Base-by-base conservation (phyloP, 2,888 invertebrate genomes). In the Lasioglossum lativentre region DNA sequence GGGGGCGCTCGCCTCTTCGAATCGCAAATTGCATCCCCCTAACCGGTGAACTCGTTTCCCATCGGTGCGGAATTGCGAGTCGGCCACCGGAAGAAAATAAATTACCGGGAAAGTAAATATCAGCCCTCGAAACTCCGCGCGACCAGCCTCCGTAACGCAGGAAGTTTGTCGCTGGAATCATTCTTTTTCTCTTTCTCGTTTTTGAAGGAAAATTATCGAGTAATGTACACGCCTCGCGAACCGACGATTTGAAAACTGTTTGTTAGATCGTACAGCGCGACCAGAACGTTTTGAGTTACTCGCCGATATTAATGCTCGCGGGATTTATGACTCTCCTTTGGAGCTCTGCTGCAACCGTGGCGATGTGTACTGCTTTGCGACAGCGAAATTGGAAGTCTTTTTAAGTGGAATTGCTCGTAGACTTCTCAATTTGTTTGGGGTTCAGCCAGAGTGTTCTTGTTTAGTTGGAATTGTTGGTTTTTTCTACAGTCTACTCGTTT, bases 21-120 rank as follows among this genome's bases (percentile, higher is more conserved):
- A 78, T 82, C 77, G 74, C 83, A 82, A 82, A 89, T 89, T 89
- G 83, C 85, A 87, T 89, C 52, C 85, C 83, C 82, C 75, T 73
- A 73, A 76, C 66, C 72, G 75, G 75, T 76, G 72, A 76, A 74
- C 74, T 82, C 63, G 63, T 81, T 82, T 74, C 40, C 75, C 73
- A 38, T 86, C 63, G 82, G 74, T 79, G 52, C 75, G 45, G 73
- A 79, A 85, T 85, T 30, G 47, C 71, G 71, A 42, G n/a, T 70
- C 59, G 47, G n/a, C 74, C 74, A 75, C 45, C 45, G 82, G 71
- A 85, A 85, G 79, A 34, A 75, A 82, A 85, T 82, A 82, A 79
- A 86, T 85, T 79, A 79, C 40, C 5, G 76, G 52, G 8, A 76
- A 74, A 79, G 74, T 85, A 85, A 85, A 85, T 82, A 86, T 76